Evolutionary conservation across 2,797 vertebrate species (phyloP), one percentile per base, ranked within the genome.

Genomic region (Odontamblyopus rebecca): DNA sequence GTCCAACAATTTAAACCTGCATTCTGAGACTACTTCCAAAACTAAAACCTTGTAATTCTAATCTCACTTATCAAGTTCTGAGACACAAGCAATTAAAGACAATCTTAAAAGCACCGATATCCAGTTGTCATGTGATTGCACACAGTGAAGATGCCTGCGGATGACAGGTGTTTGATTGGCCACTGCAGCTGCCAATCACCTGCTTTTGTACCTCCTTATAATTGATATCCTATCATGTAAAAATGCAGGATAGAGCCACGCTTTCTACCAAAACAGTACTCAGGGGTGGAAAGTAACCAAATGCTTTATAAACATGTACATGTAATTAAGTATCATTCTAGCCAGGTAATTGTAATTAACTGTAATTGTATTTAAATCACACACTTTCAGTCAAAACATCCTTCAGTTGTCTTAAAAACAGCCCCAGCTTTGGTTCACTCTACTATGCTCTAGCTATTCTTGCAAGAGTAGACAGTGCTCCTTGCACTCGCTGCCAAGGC

Each of bases 41-140:
- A 64, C 35, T 30, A 48, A 27, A 65, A 48, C 44, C 13, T 5
- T 50, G 23, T 65, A 23, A 50, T 8, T 65, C 4, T 5, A 65
- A 50, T 50, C 23, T 29, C 26, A 44, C n/a, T 48, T 18, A 65
- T 30, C 41, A 65, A 50, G 12, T 16, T 38, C 26, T 19, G 41
- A 51, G 32, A 67, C 53, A 30, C 29, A 67, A 30, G 48, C 26
- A 30, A 66, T 66, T 50, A 44, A 64, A 64, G 15, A 64, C 4
- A 6, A 66, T 26, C 26, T 35, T 3, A 66, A 30, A 44, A 18
- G 26, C 26, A 15, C 26, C 0, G 11, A 51, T 18, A 66, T 51
- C 26, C 7, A 51, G 64, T 9, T 30, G 27, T 53, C 63, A 50
- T 8, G 63, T 53, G 48, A 67, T 53, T 18, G 64, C 64, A n/a